Evolutionary conservation across 2,113 vertebrate genomes (phyloP), one percentile per base, ranked within the genome.

Genomic region (Leuciscus idus): DNA sequence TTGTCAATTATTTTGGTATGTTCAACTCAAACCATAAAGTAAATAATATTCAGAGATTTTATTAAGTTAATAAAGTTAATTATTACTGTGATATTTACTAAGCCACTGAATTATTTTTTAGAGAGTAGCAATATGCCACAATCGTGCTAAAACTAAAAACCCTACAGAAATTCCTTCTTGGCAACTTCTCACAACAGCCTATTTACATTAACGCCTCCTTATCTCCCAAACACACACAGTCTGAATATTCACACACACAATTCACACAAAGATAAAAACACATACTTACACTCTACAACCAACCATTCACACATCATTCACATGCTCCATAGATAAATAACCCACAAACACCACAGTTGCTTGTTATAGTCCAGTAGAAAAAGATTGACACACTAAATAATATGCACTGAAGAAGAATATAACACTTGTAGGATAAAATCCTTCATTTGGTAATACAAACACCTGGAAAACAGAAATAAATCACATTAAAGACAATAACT

Each of bases 191-290:
- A 72, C 8, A 23, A 1, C 68, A 39, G 33, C 33, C 1, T 23
- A 72, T 72, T 72, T n/a, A 26, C 77, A 61, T 9, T 7, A n/a
- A 61, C 55, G 17, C 55, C 30, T 79, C 30, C 30, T 43, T 61
- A 79, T 61, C 77, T 75, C 43, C n/a, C 43, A 39, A 43, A 79
- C 76, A 79, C 76, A 79, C 33, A 79, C 30, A 39, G 21, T 43
- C 9, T 72, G 30, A 39, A 79, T 57, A 39, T n/a, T 19, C 19
- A 36, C 76, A 79, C 74, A 76, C 74, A 76, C 12, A 6, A 48
- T 15, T 48, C 12, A 74, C 72, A 36, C 28, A 36, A 11, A 77
- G 26, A 55, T 33, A 55, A 33, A 52, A 77, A 77, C 75, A 23
- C 19, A 73, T 21, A 23, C 46, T 30, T 8, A 50, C 13, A 28